Conservation (phyloP, 2,113 vertebrate species). For the Lampris incognitus region DNA sequence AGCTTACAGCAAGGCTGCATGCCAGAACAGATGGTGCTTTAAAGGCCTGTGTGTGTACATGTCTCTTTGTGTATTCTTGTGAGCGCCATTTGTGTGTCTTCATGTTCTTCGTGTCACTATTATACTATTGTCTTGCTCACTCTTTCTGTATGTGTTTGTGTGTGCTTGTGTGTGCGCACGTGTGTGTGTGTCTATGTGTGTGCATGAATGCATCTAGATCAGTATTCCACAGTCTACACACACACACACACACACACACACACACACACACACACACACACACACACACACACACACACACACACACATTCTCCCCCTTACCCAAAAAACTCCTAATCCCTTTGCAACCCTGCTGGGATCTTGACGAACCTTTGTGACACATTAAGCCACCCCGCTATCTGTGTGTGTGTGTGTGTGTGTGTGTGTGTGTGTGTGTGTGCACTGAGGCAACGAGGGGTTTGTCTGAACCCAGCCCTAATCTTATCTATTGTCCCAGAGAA, state of each 20-base stretch:
- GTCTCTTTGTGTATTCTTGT: not conserved
- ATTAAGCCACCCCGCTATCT: constrained; percentile 62
- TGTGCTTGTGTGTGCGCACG: not conserved
- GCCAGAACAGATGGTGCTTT: constrained; percentile 60
- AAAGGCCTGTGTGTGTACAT: constrained; percentile 18
- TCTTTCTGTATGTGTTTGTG: constrained; percentile 4
- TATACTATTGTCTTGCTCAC: constrained; percentile 21
- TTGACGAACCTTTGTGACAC: constrained; percentile 57
- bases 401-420: constrained; percentile 1
- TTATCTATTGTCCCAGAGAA: constrained; percentile 51
- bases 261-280: constrained; percentile 10
- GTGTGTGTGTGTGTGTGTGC: constrained; percentile 1
- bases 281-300: constrained; percentile 6
- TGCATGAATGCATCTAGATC: constrained; percentile 28
- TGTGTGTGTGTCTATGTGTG: constrained; percentile 9
- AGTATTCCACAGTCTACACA: not conserved
- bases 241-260: constrained; percentile 6
- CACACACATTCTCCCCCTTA: constrained; percentile 20
- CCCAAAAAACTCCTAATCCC: constrained; percentile 65
- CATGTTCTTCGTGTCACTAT: constrained; percentile 15
- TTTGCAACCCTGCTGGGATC: constrained; percentile 69
- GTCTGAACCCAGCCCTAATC: constrained; percentile 43
- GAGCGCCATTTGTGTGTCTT: no score
- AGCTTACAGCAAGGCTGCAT: constrained; percentile 37
- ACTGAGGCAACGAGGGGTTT: not conserved